Conservation (phyloP, 2,113 vertebrate genomes). For the Myotis yumanensis region DNA sequence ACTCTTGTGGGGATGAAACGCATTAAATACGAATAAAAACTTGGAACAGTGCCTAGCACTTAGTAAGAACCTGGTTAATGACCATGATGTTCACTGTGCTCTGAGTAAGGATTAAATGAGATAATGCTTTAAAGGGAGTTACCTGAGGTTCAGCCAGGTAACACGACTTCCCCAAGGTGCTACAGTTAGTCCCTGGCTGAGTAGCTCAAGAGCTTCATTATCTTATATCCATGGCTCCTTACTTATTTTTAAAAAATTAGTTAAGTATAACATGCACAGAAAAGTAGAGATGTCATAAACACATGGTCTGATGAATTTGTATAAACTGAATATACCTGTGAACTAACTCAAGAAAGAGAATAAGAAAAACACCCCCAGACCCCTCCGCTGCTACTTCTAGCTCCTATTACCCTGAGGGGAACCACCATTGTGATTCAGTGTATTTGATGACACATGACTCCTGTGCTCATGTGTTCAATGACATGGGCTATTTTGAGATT, state of each 20-base stretch:
- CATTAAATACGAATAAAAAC: conserved; percentile 53
- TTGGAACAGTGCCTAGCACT: conserved; percentile 52
- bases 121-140: neutral
- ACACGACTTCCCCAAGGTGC: neutral
- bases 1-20: conserved; percentile 52
- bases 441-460: neutral
- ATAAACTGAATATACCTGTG: neutral
- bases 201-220: neutral
- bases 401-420: neutral
- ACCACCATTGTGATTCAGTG: neutral
- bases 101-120: conserved; percentile 44
- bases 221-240: neutral
- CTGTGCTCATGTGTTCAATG: neutral
- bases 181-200: neutral
- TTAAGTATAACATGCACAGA: neutral
- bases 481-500: neutral
- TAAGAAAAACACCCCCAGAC: rapidly evolving
- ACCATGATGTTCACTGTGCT: neutral
- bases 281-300: neutral
- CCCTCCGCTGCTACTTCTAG: neutral
- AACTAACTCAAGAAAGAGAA: neutral
- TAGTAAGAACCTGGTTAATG: conserved; percentile 49
- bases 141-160: neutral
- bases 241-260: neutral
- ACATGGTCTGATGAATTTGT: neutral